phyloP scores from a whole-genome alignment of 2,797 vertebrate species.

The Pseudochirops corinnae region DNA sequence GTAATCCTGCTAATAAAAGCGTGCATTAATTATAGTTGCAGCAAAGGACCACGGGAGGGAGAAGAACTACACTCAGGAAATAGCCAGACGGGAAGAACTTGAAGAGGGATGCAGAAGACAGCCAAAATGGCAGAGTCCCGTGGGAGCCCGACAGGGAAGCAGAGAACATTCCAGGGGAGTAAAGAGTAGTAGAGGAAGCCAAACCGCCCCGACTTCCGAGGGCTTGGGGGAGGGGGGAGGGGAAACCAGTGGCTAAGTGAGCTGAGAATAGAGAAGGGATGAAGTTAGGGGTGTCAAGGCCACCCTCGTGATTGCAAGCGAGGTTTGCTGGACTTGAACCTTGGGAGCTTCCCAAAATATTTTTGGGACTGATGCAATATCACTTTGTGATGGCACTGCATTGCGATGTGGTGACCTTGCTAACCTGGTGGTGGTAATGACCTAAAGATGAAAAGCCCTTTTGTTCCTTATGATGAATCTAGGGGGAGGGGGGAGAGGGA shows the following conservation, averaged over 20 bases:
- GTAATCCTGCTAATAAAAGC: conserved; percentile 60
- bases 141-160: conserved; percentile 9
- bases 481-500: neutral
- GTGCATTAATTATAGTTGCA: conserved; percentile 75
- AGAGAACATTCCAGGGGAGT: conserved; percentile 45
- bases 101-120: conserved; percentile 56
- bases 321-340: conserved; percentile 65
- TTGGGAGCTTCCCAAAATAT: conserved; percentile 79
- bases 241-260: neutral
- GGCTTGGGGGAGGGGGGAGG: conserved; percentile 19
- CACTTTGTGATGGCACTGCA: conserved; percentile 43
- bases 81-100: conserved; percentile 60
- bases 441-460: neutral
- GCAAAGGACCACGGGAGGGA: conserved; percentile 50
- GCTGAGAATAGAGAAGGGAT: conserved; percentile 55
- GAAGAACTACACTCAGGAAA: conserved; percentile 67
- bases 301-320: conserved; percentile 47
- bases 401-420: neutral
- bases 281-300: conserved; percentile 42
- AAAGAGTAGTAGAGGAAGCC: conserved; percentile 38
- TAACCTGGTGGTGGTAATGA: conserved; percentile 38
- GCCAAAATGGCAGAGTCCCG: neutral
- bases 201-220: conserved; percentile 58
- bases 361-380: conserved; percentile 41
- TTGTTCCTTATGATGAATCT: neutral